These are phyloP conservation scores for Dendrophyllia cribrosa DNA, from an alignment of 64 coral and sea anemone species.

Conservation along the genomic window DNA sequence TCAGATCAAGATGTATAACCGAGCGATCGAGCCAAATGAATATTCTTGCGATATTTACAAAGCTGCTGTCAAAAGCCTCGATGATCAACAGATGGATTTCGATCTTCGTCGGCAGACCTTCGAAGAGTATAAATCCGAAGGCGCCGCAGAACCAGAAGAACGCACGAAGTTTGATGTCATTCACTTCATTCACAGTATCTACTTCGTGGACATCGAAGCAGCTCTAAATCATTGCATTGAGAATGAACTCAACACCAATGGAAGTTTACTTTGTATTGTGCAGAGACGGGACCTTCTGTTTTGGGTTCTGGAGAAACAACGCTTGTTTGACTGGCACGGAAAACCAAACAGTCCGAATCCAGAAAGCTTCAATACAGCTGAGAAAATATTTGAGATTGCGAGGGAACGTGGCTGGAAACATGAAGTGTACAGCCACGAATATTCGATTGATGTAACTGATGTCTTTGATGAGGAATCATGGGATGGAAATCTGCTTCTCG, in stretches of 20 bases:
- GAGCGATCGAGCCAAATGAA: slow-evolving; percentile 26
- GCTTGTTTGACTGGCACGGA: background rate
- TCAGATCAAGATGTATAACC: slow-evolving; percentile 37
- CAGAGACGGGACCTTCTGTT: background rate
- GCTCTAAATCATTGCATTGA: slow-evolving; percentile 31
- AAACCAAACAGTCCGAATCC: background rate
- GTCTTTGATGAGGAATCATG: slow-evolving; percentile 44
- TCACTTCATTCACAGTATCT: slow-evolving; percentile 32
- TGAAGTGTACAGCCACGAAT: slow-evolving; percentile 43
- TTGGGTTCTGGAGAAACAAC: background rate
- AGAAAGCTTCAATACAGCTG: background rate
- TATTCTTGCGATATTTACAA: slow-evolving; percentile 9
- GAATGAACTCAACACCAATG: background rate
- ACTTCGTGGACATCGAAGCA: slow-evolving; percentile 17
- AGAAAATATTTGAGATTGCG: slow-evolving; percentile 48
- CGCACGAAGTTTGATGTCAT: slow-evolving; percentile 39
- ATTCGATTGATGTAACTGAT: slow-evolving; percentile 69
- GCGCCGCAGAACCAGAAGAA: background rate
- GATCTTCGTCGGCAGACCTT: slow-evolving; percentile 5
- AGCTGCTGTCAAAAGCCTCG: background rate
- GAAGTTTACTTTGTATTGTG: background rate
- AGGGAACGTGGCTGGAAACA: slow-evolving; percentile 58
- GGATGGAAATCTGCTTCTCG: slow-evolving; percentile 64
- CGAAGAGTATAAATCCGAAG: slow-evolving; percentile 16
- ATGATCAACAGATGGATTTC: background rate